Percentiles rank a stretch among this genome's conserved stretches.
Conservation (phyloP, 2,113 vertebrate genomes). For the Epinephelus cyanopodus region DNA sequence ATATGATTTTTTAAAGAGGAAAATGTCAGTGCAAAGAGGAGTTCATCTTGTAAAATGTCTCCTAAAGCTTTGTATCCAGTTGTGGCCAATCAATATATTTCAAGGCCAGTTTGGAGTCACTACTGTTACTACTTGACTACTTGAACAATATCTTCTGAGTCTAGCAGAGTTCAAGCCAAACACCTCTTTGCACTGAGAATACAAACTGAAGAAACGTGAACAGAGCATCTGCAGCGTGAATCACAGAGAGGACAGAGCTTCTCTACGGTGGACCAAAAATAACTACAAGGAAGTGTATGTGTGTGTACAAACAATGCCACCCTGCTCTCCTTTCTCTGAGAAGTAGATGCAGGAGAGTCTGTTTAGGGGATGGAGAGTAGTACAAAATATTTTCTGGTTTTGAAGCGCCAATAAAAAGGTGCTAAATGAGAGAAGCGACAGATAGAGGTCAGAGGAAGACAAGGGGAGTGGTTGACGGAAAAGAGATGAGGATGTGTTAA, state of each 20-base stretch:
- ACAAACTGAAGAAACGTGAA: conserved; percentile 35
- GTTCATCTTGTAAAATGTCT: background rate
- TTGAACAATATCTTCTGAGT: background rate
- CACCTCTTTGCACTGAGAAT: conserved; percentile 26
- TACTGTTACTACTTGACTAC: background rate
- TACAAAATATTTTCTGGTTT: background rate
- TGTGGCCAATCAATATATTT: conserved; percentile 3
- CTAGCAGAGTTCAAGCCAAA: conserved; percentile 22
- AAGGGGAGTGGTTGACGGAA: background rate
- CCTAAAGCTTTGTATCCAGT: background rate
- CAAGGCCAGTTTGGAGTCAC: background rate
- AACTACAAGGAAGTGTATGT: conserved; percentile 9
- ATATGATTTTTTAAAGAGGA: background rate
- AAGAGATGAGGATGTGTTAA: background rate
- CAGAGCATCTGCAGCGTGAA: conserved; percentile 15
- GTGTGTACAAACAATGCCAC: conserved; percentile 5
- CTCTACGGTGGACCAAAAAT: conserved; percentile 20
- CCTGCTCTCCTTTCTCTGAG: conserved; percentile 9
- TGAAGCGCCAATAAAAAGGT: background rate
- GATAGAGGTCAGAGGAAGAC: background rate
- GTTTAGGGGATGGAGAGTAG: conserved; percentile 12
- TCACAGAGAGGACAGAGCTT: conserved; percentile 27
- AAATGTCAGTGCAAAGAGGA: conserved; percentile 34
- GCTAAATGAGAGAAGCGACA: background rate
- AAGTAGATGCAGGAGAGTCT: conserved; percentile 30